Base-by-base conservation (phyloP, 1,140 invertebrate genomes). In the Whitmania pigra region DNA sequence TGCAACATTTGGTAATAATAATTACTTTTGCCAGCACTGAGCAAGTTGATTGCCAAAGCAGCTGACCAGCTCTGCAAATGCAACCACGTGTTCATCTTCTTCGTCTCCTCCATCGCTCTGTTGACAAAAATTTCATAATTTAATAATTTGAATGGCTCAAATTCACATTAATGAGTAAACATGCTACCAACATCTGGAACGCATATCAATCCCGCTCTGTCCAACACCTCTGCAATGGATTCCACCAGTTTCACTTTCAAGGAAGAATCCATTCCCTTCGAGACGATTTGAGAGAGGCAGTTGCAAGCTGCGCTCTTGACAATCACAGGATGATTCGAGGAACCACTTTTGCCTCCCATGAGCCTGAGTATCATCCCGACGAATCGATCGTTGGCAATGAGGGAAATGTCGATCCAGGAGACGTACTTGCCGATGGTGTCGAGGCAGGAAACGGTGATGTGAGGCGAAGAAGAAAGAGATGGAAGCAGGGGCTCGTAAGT, bases 231-330 rank as follows among this genome's bases (percentile, higher is more conserved):
- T 43, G 81, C 80, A 75, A 87, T 85, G 17, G 85, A 86, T 75
- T 87, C 85, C 25, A 87, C 83, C 15, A 87, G 78, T 75, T 83
- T 83, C 7, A 82, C 81, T 78, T 87, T 87, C 5, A 82, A 80
- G 17, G 82, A 72, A 5, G 86, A 85, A 17, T 87, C 86, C 86
- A 87, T 87, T 57, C 86, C 86, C 78, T 87, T 87, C 49, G 77
- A 79, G 31, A 87, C 79, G 49, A 87, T 85, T 71, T 85, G 85
- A 74, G 81, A 77, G 68, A 87, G 83, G 76, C 85, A 86, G 75
- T 86, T 85, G 74, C 84, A 85, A 6, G 85, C 82, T 74, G 82
- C 75, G 85, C 85, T 49, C 85, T 74, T 25, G 86, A 71, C 54
- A 79, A 67, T 4, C 77, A 70, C 40, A 20, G 69, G 43, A 13